phyloP scores from a whole-genome alignment of 2,797 vertebrate species.

The Falco concolor region DNA sequence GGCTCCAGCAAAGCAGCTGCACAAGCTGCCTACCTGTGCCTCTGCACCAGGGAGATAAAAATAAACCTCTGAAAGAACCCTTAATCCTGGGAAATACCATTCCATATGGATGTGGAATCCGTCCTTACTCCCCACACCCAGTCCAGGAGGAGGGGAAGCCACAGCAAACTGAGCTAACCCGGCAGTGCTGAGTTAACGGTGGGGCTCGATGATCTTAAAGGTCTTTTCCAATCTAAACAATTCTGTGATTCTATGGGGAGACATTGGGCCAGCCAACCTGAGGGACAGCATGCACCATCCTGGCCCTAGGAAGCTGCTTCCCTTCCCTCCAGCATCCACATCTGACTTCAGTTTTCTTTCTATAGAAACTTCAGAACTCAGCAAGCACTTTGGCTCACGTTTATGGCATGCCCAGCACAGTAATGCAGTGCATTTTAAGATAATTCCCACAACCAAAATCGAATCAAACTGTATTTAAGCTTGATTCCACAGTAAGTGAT shows the following conservation, averaged over 20 bases:
- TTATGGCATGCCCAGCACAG: background rate
- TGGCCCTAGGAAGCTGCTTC: background rate
- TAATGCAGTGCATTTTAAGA: background rate
- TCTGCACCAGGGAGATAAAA: background rate
- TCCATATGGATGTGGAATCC: background rate
- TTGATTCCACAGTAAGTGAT: background rate
- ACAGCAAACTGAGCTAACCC: background rate
- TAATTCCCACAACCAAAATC: background rate
- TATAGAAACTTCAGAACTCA: background rate
- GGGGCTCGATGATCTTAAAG: background rate
- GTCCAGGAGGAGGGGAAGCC: background rate
- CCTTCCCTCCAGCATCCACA: background rate
- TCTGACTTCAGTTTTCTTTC: background rate
- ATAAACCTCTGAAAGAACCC: background rate
- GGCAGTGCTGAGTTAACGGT: background rate
- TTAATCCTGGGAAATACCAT: background rate
- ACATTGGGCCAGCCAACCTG: background rate
- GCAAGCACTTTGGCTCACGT: accelerated
- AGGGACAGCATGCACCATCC: background rate
- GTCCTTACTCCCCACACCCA: background rate
- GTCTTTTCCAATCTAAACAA: background rate
- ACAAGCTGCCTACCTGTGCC: background rate
- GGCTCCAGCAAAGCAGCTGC: background rate
- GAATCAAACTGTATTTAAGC: background rate
- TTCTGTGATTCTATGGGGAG: background rate